Evolutionary conservation across 2,113 vertebrate genomes (phyloP).

Genomic region (Eudorcas thomsonii): DNA sequence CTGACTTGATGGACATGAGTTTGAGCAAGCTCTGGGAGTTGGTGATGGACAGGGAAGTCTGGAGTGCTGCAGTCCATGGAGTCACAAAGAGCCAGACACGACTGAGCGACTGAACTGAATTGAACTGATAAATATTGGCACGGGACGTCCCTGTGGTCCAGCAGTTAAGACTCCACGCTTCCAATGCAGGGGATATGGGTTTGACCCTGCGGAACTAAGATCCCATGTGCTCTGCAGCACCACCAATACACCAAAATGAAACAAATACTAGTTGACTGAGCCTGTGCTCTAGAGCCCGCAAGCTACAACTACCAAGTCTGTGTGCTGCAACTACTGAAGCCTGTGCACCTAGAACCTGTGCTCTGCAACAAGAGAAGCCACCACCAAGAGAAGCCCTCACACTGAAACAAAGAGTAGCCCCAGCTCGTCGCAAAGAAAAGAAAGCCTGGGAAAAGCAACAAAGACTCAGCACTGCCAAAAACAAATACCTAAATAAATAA

Average conservation of each 20-base stretch:
- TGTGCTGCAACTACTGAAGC: not conserved
- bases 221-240: not conserved
- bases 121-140: not conserved
- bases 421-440: not conserved
- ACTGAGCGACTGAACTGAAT: not conserved
- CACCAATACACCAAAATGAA: not conserved
- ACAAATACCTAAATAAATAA: not conserved
- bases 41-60: not conserved
- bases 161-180: not conserved
- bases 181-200: not conserved
- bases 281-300: not conserved
- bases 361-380: not conserved
- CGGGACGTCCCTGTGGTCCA: not conserved
- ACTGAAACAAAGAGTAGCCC: not conserved
- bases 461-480: not conserved
- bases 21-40: not conserved
- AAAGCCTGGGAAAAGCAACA: not conserved
- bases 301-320: not conserved
- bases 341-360: not conserved
- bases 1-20: not conserved
- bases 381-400: not conserved
- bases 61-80: not conserved
- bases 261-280: not conserved
- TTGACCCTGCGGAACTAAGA: not conserved
- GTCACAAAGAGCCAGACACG: accelerated